These are phyloP conservation scores for Kuschelorhynchus macadamiae DNA, from an alignment of 2,888 invertebrate species.

Conservation along the genomic window DNA sequence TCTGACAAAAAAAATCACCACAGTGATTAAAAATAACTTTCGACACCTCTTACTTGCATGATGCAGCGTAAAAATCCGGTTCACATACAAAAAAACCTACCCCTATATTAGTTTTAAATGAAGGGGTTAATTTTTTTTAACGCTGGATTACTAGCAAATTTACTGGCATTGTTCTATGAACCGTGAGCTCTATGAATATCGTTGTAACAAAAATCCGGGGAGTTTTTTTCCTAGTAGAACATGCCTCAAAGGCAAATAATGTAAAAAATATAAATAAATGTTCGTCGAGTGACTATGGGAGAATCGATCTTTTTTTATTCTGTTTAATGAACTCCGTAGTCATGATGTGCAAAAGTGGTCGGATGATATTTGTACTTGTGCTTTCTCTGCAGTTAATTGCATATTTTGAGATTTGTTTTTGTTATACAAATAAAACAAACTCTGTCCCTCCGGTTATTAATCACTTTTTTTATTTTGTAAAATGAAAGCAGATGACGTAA, in stretches of 20 bases:
- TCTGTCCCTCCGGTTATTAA: too few species aligned
- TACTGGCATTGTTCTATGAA: conserved; percentile 41
- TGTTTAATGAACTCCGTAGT: too few species aligned
- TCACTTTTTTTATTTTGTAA: too few species aligned
- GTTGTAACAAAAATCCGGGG: conserved; percentile 16
- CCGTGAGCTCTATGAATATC: conserved; percentile 42
- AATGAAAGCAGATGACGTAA: too few species aligned
- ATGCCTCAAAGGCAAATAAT: conserved; percentile 3
- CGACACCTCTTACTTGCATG: conserved; percentile 32
- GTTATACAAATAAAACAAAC: too few species aligned
- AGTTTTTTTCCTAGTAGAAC: conserved; percentile 1
- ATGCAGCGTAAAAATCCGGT: conserved; percentile 36
- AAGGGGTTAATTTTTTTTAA: conserved; percentile 46
- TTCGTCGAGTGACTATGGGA: conserved; percentile 30
- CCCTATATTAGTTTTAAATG: conserved; percentile 52
- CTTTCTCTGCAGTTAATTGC: too few species aligned
- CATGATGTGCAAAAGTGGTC: too few species aligned
- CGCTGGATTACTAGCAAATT: conserved; percentile 49
- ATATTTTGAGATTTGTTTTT: too few species aligned
- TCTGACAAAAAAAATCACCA: background rate
- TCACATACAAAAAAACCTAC: conserved; percentile 42
- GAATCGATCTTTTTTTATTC: too few species aligned
- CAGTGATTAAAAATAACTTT: conserved; percentile 21
- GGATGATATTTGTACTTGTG: too few species aligned
- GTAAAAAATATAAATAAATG: conserved; percentile 25